phyloP scores from a whole-genome alignment of 2,113 vertebrate genomes.

The Crotalus viridis region DNA sequence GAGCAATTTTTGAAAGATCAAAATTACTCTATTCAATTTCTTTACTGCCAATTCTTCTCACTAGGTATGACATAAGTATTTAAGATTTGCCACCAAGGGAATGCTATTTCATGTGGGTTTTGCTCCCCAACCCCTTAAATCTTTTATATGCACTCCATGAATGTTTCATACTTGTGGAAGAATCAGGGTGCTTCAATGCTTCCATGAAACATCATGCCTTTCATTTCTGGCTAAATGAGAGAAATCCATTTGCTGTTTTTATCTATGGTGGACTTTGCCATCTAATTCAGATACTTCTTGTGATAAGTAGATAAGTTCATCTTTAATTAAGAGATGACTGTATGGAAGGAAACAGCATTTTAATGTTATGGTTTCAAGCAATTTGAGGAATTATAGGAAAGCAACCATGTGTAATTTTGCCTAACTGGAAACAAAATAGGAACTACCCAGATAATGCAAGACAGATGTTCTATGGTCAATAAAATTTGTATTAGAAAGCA shows the following conservation, averaged over 20 bases:
- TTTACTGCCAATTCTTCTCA: fast-evolving
- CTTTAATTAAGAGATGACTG: neutral
- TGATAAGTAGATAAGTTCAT: neutral
- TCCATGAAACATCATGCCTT: neutral
- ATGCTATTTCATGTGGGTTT: no score
- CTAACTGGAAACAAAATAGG: neutral
- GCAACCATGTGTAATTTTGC: neutral
- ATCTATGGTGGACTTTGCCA: neutral
- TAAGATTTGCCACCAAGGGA: neutral
- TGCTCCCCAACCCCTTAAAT: neutral
- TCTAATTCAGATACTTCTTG: neutral
- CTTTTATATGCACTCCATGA: neutral
- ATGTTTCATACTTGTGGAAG: neutral
- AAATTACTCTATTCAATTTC: fast-evolving
- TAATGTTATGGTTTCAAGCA: neutral
- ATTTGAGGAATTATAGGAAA: neutral
- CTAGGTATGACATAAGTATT: fast-evolving
- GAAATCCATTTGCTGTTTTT: neutral
- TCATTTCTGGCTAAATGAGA: neutral
- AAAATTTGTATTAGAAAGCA: neutral
- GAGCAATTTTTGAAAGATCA: neutral
- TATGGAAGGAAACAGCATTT: neutral
- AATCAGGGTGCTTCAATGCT: neutral
- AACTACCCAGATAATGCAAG: neutral
- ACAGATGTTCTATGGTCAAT: neutral